Evolutionary conservation across 2,888 invertebrate species (phyloP).

Genomic region (Sarcophaga subvicina): DNA sequence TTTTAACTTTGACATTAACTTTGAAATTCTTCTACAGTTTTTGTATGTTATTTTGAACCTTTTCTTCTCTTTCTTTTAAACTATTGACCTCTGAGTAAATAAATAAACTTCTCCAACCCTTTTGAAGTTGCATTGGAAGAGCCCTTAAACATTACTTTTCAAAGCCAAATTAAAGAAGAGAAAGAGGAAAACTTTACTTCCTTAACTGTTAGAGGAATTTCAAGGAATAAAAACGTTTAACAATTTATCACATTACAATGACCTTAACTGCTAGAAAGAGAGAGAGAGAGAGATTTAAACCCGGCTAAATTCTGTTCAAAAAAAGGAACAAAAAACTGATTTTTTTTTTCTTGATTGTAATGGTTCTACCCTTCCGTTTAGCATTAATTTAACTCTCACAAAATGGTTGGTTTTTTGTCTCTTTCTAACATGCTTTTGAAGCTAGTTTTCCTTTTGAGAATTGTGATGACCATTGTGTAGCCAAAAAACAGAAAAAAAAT

Average conservation of each 20-base stretch:
- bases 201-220: background rate
- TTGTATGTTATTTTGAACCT: background rate
- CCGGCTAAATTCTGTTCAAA: background rate
- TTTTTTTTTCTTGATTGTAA: constrained; percentile 7
- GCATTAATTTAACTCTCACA: constrained; percentile 53
- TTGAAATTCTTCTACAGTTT: constrained; percentile 19
- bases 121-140: too few relatives aligned
- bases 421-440: background rate
- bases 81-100: constrained; percentile 52
- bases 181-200: constrained; percentile 3
- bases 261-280: constrained; percentile 2
- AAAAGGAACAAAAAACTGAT: background rate
- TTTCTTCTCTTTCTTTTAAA: constrained; percentile 4
- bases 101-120: constrained; percentile 12
- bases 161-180: background rate
- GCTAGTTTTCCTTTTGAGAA: background rate
- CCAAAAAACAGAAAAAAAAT: background rate
- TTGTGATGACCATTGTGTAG: constrained; percentile 24
- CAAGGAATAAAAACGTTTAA: background rate
- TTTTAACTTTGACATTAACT: constrained; percentile 57
- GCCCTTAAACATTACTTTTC: too few relatives aligned
- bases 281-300: background rate
- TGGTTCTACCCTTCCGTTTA: constrained; percentile 41
- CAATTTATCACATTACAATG: background rate
- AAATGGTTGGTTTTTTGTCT: background rate